Base-by-base conservation (phyloP, 2,113 vertebrate genomes). In the Corydoras maculifer region DNA sequence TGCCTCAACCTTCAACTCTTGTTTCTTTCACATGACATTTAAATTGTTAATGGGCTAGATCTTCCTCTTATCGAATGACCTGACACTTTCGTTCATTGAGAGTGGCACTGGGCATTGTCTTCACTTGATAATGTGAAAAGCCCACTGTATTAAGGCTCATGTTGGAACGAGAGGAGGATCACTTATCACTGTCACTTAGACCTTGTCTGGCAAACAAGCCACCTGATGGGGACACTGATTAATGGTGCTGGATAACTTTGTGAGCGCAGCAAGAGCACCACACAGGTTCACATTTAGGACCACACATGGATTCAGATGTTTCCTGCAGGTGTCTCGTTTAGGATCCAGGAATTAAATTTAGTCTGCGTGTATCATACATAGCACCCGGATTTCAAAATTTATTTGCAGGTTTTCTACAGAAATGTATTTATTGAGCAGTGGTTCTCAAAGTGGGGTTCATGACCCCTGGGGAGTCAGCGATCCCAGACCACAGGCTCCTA, bases 71-170 rank as follows among this genome's bases (percentile, higher is more conserved):
- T 64, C 80, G 78, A 79, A 78, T 76, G 32, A 65, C 62, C 65
- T 83, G 86, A 83, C 86, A 84, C 78, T 62, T 83, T 64, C 54
- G 70, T 81, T 87, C 82, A 86, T 79, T 81, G 73, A 78, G 78
- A 84, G 70, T 85, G 83, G 73, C 82, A 83, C 77, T 69, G 53
- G 54, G 67, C 77, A 84, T 84, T 86, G 84, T 86, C 80, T 78
- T 75, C 69, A 78, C 73, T 81, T 60, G 76, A 81, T 78, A 75
- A 85, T 82, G 81, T 75, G 73, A 77, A 67, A 68, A 78, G 80
- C 80, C 58, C 63, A 73, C 74, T 79, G 82, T 81, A 83, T 84
- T 71, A 74, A 53, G 76, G 54, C 78, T 80, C 25, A 9, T 75
- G 82, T 81, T 79, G 72, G 81, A 84, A 80, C 74, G 77, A 80